Evolutionary conservation across 2,113 vertebrate genomes (phyloP), one percentile per base, ranked within the genome.

Genomic region (Hystrix brachyura): DNA sequence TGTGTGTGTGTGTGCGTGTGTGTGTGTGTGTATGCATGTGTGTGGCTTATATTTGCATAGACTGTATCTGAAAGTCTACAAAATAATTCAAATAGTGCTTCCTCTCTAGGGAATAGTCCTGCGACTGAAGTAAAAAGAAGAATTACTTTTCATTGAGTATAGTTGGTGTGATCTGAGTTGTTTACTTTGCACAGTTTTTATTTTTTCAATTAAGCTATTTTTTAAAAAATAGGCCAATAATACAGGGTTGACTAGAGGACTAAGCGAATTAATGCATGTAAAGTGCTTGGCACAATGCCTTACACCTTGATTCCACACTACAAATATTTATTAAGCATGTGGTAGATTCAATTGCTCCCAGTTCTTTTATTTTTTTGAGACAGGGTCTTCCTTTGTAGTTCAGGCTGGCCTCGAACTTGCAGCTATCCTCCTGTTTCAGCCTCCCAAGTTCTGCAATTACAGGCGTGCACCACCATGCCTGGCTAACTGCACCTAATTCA

Each of bases 131-230:
- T 14, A 92, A 59, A 55, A 94, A 94, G 59, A 87, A 88, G 65
- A 62, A 17, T 55, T 19, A 72, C 62, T 92, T 87, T 72, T 74
- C 69, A 62, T 23, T 46, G 62, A 65, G 27, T 74, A n/a, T 18
- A 43, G 29, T 2, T 83, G 53, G n/a, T 57, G 10, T 15, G 32
- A 72, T 79, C 91, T 87, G 71, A 90, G 78, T 69, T 96, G 25
- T 74, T 97, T 91, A 81, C 87, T 90, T 91, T 90, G 62, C 78
- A 65, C 53, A 87, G 48, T 29, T 81, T 94, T 94, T 94, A 32
- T 81, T 72, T 95, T 92, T 94, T 96, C 81, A 92, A 43, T 76
- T 91, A 94, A 94, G 64, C 21, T 34, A 38, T 18, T 53, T 46
- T 74, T 93, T n/a, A 48, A 87, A 65, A 65, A 91, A 89, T 86